phyloP scores from a whole-genome alignment of 1,140 invertebrate genomes.

The Hyphantria cunea region DNA sequence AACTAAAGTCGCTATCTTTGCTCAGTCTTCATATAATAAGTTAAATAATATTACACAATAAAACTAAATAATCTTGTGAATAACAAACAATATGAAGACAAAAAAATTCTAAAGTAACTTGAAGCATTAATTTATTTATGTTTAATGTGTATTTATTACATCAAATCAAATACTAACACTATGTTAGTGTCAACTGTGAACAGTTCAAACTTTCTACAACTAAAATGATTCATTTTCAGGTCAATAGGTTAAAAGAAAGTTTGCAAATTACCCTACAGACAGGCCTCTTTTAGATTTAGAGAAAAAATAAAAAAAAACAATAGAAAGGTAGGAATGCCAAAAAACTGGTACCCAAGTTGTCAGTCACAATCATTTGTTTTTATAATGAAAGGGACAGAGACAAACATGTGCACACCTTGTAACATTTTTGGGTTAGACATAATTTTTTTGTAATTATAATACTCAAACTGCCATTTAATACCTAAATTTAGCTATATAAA shows the following conservation, averaged over 20 bases:
- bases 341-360: constrained; percentile 12
- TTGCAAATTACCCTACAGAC: not conserved
- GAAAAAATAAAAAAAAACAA: not conserved
- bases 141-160: no score
- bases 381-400: constrained; percentile 3
- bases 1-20: no score
- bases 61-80: no score
- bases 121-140: no score
- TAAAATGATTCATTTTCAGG: not conserved
- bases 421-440: not conserved
- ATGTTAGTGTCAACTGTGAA: no score
- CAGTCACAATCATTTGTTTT: constrained; percentile 13
- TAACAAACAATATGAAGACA: no score
- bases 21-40: no score
- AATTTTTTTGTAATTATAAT: not conserved
- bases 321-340: not conserved
- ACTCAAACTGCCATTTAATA: not conserved
- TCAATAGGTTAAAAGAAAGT: not conserved
- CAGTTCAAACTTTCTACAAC: no score
- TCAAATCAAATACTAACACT: no score
- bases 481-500: not conserved
- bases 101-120: no score
- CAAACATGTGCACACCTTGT: not conserved
- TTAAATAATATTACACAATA: no score
- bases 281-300: not conserved